Percentiles rank a stretch among this genome's conserved stretches.
phyloP scores from a whole-genome alignment of 1,140 invertebrate species.

The Ostrea denselamellosa region DNA sequence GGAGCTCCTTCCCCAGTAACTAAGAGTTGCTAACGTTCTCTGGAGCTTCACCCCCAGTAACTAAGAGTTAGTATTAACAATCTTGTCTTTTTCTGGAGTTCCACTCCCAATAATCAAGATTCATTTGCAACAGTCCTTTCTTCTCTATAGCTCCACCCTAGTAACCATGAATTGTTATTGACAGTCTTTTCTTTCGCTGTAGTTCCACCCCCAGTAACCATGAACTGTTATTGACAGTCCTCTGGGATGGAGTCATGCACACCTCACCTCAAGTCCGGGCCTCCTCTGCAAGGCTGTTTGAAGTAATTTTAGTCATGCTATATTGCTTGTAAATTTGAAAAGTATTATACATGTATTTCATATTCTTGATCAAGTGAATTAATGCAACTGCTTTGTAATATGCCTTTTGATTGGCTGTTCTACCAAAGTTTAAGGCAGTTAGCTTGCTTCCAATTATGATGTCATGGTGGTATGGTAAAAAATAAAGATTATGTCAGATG shows the following conservation, averaged over 20 bases:
- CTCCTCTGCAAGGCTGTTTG: conserved; percentile 83
- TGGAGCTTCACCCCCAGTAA: not conserved
- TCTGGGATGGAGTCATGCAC: conserved; percentile 87
- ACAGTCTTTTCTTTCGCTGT: conserved; percentile 76
- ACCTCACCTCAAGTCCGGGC: conserved; percentile 82
- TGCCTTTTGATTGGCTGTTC: too few species aligned
- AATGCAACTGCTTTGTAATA: not conserved
- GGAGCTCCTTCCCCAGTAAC: too few species aligned
- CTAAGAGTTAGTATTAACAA: not conserved
- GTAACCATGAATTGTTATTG: conserved; percentile 68
- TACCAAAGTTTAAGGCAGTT: too few species aligned
- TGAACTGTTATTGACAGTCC: conserved; percentile 83
- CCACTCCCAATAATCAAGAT: not conserved
- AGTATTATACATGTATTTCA: not conserved
- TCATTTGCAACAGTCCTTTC: not conserved
- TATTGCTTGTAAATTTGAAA: too few species aligned
- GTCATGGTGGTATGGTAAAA: too few species aligned
- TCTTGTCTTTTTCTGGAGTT: not conserved
- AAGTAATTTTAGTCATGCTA: conserved; percentile 65
- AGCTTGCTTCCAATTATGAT: too few species aligned
- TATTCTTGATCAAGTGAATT: not conserved
- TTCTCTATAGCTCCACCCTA: conserved; percentile 58
- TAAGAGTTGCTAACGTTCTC: too few species aligned
- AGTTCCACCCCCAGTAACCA: conserved; percentile 78
- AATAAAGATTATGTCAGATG: not conserved